Base-by-base conservation (phyloP, 1,140 invertebrate species). In the Megalopta genalis region DNA sequence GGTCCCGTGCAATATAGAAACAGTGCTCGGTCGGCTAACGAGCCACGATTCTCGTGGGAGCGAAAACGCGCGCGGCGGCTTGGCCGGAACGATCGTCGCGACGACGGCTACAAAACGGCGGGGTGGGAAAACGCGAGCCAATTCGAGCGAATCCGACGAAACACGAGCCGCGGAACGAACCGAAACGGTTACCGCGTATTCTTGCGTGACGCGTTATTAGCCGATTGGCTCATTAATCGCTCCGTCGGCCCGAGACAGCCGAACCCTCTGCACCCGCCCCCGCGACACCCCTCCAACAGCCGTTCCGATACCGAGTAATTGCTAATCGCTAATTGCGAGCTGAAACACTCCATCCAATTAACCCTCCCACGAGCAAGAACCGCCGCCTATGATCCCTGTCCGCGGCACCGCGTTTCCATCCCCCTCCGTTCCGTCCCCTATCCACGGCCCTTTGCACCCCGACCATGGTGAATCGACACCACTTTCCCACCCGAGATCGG, bases 191-290 rank as follows among this genome's bases (percentile, higher is more conserved):
- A 82, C 87, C 86, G 87, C 86, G 87, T 90, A 92, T 91, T 92
- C 85, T 92, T 92, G 90, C 91, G 91, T 91, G 90, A 92, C 90
- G 88, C 80, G 87, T 88, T 91, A 92, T 93, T 93, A 93, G 90
- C 91, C 89, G 90, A 93, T 92, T 93, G 91, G 90, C 80, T 90
- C 90, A 93, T 92, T 93, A 93, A 93, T 93, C 91, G 91, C 91
- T 92, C 90, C 89, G 89, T 84, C 91, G 91, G 80, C 86, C 77
- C 87, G 88, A 90, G 85, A 90, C 88, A 87, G 81, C 81, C 88
- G 85, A 90, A 87, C 79, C 71, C 68, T 76, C 71, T 63, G 32
- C 32, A 4, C 32, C 32, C 32, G 32, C 80, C 37, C 16, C 62
- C n/a, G 65, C 32, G 12, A 54, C 46, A n/a, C 39, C 39, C 52